A percentile compares a stretch with the other conserved stretches of the same genome.
Conservation (phyloP, 2,113 vertebrate genomes). For the Tenebrosternarchus preto region DNA sequence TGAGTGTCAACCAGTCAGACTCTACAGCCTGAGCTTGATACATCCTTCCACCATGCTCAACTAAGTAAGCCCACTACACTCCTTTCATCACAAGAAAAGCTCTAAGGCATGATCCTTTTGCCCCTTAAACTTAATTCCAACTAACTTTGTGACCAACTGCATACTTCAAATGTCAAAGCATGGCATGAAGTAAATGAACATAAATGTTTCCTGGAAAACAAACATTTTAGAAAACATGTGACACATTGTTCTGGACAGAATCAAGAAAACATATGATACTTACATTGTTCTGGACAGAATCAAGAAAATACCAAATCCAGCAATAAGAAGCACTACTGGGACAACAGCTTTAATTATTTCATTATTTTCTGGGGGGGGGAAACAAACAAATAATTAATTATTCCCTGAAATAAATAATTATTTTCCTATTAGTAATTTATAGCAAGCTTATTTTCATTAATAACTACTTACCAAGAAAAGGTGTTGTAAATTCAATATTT, state of each 20-base stretch:
- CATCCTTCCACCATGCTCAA: too few relatives aligned
- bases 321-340: slow-evolving; percentile 18
- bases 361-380: slow-evolving; percentile 37
- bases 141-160: not conserved
- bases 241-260: slow-evolving; percentile 44
- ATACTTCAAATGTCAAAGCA: not conserved
- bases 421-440: not conserved
- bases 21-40: too few relatives aligned
- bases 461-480: slow-evolving; percentile 51
- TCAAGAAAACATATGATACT: slow-evolving; percentile 34
- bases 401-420: not conserved
- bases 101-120: too few relatives aligned
- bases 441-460: not conserved
- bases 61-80: too few relatives aligned
- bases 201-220: too few relatives aligned
- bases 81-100: too few relatives aligned
- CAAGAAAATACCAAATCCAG: slow-evolving; percentile 18
- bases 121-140: too few relatives aligned
- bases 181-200: not conserved
- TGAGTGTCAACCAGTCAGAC: too few relatives aligned
- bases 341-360: slow-evolving; percentile 25
- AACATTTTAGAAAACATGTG: not conserved
- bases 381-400: not conserved
- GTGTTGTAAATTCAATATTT: slow-evolving; percentile 47
- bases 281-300: slow-evolving; percentile 44